Evolutionary conservation across 2,113 vertebrate species (phyloP).

Genomic region (Rhagologus leucostigma): DNA sequence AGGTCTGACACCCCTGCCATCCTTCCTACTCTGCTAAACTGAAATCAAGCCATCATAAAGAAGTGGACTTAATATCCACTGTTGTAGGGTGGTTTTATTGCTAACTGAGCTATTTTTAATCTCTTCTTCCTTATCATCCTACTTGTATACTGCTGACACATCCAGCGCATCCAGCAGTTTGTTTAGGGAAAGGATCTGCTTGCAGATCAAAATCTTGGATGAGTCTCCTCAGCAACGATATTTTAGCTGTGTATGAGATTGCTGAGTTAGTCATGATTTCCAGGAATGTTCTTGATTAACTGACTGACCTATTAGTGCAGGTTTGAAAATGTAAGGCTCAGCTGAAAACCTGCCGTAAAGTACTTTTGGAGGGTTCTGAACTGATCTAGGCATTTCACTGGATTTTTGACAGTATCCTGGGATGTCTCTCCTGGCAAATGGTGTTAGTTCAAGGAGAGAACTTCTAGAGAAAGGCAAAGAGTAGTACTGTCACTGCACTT

Average conservation of each 20-base stretch:
- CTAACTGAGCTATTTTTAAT: background rate
- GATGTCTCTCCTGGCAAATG: background rate
- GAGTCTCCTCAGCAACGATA: background rate
- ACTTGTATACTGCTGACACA: background rate
- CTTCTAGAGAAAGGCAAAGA: background rate
- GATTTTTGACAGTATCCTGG: background rate
- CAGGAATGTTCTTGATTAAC: background rate
- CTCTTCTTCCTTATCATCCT: background rate
- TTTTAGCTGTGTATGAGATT: background rate
- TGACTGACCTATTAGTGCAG: background rate
- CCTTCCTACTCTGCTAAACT: background rate
- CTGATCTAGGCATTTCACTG: background rate
- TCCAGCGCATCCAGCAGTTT: background rate
- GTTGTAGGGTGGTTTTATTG: background rate
- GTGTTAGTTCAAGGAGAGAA: background rate
- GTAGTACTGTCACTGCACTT: background rate
- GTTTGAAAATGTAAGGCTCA: background rate
- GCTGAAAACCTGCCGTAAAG: background rate
- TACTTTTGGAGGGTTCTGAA: background rate
- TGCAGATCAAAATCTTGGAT: background rate
- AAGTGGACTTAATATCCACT: background rate
- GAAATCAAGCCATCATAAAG: background rate
- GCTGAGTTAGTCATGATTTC: background rate
- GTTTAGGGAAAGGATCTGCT: background rate
- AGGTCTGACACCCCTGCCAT: rapidly evolving